Conservation (phyloP, 2,113 vertebrate genomes). For the Tylochromis polylepis region DNA sequence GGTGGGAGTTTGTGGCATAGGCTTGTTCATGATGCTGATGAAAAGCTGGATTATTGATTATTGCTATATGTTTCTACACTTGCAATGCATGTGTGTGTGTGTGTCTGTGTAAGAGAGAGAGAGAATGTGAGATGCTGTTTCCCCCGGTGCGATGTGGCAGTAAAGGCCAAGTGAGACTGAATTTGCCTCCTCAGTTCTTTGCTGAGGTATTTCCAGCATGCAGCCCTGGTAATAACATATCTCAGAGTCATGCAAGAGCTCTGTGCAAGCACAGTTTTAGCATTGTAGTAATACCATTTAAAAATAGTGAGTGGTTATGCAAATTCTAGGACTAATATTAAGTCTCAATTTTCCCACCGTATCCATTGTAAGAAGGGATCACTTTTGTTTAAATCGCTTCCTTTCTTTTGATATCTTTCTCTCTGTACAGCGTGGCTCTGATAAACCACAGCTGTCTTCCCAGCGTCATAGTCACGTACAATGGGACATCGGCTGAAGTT, state of each 20-base stretch:
- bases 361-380: neutral
- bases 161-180: neutral
- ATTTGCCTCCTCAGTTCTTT: neutral
- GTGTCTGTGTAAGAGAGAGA: no score
- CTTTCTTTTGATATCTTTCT: neutral
- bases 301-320: neutral
- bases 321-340: neutral
- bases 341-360: neutral
- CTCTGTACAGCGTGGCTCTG: constrained; percentile 81
- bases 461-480: constrained; percentile 91
- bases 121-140: no score
- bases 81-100: no score
- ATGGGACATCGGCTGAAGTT: constrained; percentile 83
- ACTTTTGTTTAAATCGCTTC: neutral
- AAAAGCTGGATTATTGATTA: neutral
- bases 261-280: neutral
- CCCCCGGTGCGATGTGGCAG: no score
- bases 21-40: neutral
- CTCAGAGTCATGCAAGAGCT: neutral
- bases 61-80: neutral
- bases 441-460: constrained; percentile 97
- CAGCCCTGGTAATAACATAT: neutral
- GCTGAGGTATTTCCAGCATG: constrained; percentile 8
- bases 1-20: neutral
- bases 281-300: neutral